Conservation (phyloP, 2,888 invertebrate species). For the Drosophila austrosaltans region DNA sequence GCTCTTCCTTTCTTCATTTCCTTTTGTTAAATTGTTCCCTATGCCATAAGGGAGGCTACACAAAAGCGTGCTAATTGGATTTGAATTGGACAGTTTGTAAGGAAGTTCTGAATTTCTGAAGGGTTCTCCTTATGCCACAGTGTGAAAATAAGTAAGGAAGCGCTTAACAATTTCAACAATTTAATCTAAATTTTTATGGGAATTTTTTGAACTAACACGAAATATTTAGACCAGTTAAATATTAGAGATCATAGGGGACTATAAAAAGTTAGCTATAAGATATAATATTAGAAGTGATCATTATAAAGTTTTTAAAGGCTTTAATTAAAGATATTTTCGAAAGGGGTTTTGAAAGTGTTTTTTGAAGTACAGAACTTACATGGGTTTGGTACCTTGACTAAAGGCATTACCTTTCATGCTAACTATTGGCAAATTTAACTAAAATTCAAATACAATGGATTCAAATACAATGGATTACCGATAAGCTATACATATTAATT, state of each 20-base stretch:
- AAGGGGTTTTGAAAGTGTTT: no score
- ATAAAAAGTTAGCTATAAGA: no score
- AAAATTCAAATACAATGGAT: no score
- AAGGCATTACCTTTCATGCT: no score
- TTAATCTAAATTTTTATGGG: conserved; percentile 5
- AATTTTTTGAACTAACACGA: neutral
- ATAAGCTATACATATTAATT: no score
- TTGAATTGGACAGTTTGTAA: conserved; percentile 61
- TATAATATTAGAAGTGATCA: neutral
- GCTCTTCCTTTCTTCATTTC: conserved; percentile 32
- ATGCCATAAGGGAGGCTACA: conserved; percentile 31
- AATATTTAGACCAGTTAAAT: neutral
- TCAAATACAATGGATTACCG: no score
- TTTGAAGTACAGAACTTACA: no score
- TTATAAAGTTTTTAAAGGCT: no score
- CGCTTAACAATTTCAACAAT: neutral
- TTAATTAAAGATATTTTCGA: no score
- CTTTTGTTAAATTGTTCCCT: conserved; percentile 17
- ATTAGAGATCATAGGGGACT: neutral
- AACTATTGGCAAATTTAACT: no score
- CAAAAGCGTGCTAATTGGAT: conserved; percentile 78
- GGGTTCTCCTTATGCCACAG: conserved; percentile 17
- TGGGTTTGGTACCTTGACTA: no score
- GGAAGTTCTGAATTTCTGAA: conserved; percentile 41
- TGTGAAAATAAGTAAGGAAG: neutral